Evolutionary conservation across 1,140 invertebrate species (phyloP).

Genomic region (Drosophila chauvacae): DNA sequence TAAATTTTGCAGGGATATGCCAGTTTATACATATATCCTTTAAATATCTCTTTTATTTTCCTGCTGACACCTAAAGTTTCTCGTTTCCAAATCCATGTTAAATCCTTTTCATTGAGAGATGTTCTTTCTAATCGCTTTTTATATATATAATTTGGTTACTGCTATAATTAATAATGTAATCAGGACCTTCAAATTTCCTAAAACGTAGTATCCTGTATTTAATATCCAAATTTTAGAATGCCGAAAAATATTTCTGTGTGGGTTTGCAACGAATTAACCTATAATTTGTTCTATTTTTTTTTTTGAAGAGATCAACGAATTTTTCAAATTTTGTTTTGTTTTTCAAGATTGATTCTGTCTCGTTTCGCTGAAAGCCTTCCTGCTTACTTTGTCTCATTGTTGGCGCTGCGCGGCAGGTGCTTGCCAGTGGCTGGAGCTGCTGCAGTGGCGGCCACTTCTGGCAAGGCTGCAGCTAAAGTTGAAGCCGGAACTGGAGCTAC

Average conservation of each 20-base stretch:
- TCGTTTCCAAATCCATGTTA: background rate
- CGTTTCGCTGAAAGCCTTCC: conserved; percentile 10
- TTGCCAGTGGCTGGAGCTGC: conserved; percentile 15
- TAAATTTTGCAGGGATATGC: background rate
- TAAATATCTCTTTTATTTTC: background rate
- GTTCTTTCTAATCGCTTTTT: background rate
- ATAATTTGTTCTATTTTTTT: background rate
- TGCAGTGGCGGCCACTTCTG: background rate
- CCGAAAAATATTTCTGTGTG: background rate
- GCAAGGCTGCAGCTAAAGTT: background rate
- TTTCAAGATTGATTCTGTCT: conserved; percentile 3
- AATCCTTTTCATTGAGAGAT: background rate
- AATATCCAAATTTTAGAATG: background rate
- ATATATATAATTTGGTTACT: background rate
- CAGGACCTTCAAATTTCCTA: background rate
- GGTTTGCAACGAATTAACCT: background rate
- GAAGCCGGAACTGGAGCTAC: background rate
- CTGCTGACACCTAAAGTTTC: background rate
- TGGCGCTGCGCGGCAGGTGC: conserved; percentile 24
- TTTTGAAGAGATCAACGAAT: background rate
- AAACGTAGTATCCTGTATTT: background rate
- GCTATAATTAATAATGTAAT: background rate
- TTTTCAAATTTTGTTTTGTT: conserved; percentile 5
- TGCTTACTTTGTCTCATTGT: conserved; percentile 71
- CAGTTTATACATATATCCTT: background rate